Base-by-base conservation (phyloP, 1,140 invertebrate species). In the Calephelis nemesis region DNA sequence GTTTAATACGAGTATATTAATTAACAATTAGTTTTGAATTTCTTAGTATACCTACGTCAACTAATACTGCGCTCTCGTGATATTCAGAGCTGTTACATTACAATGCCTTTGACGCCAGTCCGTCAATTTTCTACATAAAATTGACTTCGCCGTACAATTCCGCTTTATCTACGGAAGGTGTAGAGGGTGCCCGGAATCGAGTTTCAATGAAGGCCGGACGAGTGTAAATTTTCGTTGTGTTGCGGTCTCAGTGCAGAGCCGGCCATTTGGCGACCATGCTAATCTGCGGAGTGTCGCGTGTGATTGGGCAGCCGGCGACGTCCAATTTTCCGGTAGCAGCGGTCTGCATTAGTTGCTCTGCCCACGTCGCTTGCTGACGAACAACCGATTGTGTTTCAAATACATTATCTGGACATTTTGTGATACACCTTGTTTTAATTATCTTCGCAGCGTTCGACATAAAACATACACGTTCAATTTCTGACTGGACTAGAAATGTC, bases 231-330 rank as follows among this genome's bases (percentile, higher is more conserved):
- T 82, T 86, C 79, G 77, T 73, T 72, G 74, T 78, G 72, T 75
- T 74, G 76, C 70, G 72, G 79, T 79, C 70, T 69, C 58, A 42
- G 65, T 60, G 48, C 39, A 69, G 62, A 62, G 64, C 47, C 63
- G 48, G 60, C 30, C 42, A 68, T 15, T 60, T 68, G 50, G 48
- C 50, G 67, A 54, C 77, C 79, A 77, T 83, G 82, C 88, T 89
- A 89, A 91, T 91, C 86, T 87, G 85, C 84, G 84, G 88, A 87
- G 85, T 87, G 85, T 87, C 86, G 86, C 85, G 81, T 88, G 81
- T 91, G 88, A 91, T 91, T 91, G 88, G 86, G 75, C 85, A 84
- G 83, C 84, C 84, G 79, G 71, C 77, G 82, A 78, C 85, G 84
- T 91, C 83, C 88, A 91, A 91, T 91, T 91, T 91, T 91, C 88